Conservation (phyloP, 2,797 vertebrate species). For the Eidolon dupreanum region DNA sequence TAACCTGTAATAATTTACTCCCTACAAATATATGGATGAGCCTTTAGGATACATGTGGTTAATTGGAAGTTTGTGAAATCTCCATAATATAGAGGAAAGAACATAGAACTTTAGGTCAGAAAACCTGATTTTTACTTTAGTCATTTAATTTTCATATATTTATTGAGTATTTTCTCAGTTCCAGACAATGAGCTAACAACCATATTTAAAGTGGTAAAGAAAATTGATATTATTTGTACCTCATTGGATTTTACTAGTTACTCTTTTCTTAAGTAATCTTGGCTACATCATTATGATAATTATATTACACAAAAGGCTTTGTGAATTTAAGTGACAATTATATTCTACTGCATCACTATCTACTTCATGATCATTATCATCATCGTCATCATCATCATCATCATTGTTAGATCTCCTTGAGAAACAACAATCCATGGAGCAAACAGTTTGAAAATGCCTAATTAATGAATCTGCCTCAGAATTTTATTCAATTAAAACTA, state of each 20-base stretch:
- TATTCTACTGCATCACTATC: not conserved
- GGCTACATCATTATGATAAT: not conserved
- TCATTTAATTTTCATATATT: not conserved
- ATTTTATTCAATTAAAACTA: not conserved
- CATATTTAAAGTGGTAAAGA: not conserved
- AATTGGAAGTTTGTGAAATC: not conserved
- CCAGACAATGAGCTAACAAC: not conserved
- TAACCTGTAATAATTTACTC: not conserved
- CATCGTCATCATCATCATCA: not conserved
- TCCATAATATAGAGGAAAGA: not conserved
- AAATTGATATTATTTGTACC: not conserved
- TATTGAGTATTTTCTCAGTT: not conserved
- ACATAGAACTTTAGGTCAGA: not conserved
- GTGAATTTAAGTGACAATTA: not conserved
- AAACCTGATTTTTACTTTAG: not conserved
- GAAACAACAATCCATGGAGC: not conserved
- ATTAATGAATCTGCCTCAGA: not conserved
- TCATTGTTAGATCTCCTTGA: not conserved
- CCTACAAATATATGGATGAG: not conserved
- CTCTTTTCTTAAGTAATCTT: not conserved
- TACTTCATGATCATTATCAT: not conserved
- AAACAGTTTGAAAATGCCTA: not conserved
- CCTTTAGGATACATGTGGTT: not conserved
- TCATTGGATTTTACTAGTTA: not conserved
- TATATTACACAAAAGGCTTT: not conserved